Evolutionary conservation across 2,888 invertebrate genomes (phyloP).

Genomic region (Epicampocera succincta): DNA sequence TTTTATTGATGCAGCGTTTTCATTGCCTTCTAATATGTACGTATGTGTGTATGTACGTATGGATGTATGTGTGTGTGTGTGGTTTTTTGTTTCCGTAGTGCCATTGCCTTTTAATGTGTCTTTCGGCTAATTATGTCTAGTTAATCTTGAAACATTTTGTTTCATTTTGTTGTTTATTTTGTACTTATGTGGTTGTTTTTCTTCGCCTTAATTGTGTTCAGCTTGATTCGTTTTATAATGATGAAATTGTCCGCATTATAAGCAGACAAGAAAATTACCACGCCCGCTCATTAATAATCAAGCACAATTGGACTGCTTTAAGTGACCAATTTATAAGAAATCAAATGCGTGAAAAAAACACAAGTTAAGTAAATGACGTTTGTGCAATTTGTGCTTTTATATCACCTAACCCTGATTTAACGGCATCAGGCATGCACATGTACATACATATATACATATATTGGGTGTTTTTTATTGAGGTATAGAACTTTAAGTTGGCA

Average conservation of each 20-base stretch:
- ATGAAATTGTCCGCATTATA: slow-evolving; percentile 72
- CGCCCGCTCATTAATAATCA: slow-evolving; percentile 66
- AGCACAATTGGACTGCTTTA: slow-evolving; percentile 50
- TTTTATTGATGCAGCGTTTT: slow-evolving; percentile 7
- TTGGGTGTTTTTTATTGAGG: no score
- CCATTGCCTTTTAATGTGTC: no score
- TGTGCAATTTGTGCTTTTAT: slow-evolving; percentile 10
- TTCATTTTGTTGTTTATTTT: slow-evolving; percentile 46
- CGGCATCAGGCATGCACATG: no score
- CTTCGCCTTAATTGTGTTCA: slow-evolving; percentile 77
- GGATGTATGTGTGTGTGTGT: neutral
- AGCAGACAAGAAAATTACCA: slow-evolving; percentile 69
- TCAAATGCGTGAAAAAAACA: slow-evolving; percentile 67
- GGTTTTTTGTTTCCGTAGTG: neutral
- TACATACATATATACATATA: slow-evolving; percentile 1
- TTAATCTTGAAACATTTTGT: slow-evolving; percentile 63
- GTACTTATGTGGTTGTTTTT: slow-evolving; percentile 44
- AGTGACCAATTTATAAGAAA: slow-evolving; percentile 67
- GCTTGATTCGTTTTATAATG: slow-evolving; percentile 76
- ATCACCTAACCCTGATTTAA: no score
- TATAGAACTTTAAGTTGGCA: no score
- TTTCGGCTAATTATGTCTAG: slow-evolving; percentile 73
- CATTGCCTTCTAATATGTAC: neutral
- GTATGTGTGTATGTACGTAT: neutral
- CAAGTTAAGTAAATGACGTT: slow-evolving; percentile 1